phyloP scores from a whole-genome alignment of 2,113 vertebrate species.

The Protobothrops flavoviridis region DNA sequence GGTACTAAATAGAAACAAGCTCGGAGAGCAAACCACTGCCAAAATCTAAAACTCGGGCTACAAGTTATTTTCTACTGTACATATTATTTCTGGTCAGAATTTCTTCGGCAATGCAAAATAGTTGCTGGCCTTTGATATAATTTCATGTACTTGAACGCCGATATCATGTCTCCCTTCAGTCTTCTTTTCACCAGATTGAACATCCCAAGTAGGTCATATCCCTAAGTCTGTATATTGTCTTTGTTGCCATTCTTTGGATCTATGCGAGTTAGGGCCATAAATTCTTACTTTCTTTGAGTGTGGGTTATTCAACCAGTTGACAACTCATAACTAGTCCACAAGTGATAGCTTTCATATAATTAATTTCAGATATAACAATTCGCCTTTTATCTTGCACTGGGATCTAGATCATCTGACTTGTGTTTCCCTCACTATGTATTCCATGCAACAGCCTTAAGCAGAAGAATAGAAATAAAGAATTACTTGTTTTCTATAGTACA shows the following conservation, averaged over 20 bases:
- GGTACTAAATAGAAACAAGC: neutral
- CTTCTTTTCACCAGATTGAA: neutral
- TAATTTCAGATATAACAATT: constrained; percentile 55
- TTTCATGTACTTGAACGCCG: neutral
- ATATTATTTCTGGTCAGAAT: neutral
- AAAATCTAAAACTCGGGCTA: neutral
- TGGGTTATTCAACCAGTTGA: neutral
- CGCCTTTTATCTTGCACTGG: constrained; percentile 45
- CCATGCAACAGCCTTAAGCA: constrained; percentile 41
- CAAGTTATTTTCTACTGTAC: neutral
- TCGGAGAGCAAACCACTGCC: neutral
- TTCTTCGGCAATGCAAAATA: neutral
- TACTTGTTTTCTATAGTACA: constrained; percentile 61
- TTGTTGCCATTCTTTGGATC: neutral
- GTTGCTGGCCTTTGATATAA: neutral
- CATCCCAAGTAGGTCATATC: neutral
- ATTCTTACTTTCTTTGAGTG: neutral
- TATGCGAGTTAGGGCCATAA: neutral
- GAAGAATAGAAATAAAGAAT: constrained; percentile 63
- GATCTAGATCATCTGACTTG: constrained; percentile 60
- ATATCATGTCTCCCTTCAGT: neutral
- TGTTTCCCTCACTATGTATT: constrained; percentile 47
- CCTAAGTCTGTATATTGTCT: neutral
- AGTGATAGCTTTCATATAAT: constrained; percentile 32
- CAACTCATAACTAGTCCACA: neutral